A percentile compares a stretch with the other conserved stretches of the same genome.
Conservation (phyloP, 2,797 vertebrate genomes). For the Hyperoplus lanceolatus region DNA sequence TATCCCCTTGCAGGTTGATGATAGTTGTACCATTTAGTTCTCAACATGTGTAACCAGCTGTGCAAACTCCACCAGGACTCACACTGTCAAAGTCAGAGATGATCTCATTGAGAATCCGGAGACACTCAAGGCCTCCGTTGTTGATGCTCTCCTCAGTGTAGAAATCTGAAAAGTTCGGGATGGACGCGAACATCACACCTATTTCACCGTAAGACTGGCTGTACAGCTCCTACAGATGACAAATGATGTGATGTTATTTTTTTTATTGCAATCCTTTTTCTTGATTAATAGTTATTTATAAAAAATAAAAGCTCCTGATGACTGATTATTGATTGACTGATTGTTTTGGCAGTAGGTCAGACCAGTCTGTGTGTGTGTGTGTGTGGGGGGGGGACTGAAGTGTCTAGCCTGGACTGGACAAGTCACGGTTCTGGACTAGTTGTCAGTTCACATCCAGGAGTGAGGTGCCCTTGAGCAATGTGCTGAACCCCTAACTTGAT, state of each 20-base stretch:
- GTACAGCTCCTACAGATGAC: slow-evolving; percentile 90
- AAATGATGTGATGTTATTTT: slow-evolving; percentile 5
- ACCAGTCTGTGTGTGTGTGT: too few species aligned
- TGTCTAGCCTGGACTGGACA: too few species aligned
- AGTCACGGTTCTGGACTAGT: too few species aligned
- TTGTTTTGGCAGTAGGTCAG: too few species aligned
- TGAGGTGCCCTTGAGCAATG: too few species aligned
- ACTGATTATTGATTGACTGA: not conserved
- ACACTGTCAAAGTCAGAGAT: slow-evolving; percentile 98
- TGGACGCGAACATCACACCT: slow-evolving; percentile 97
- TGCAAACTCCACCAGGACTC: slow-evolving; percentile 69
- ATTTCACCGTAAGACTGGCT: slow-evolving; percentile 96
- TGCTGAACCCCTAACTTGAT: too few species aligned
- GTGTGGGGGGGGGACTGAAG: too few species aligned
- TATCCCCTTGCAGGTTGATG: not conserved
- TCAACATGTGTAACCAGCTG: not conserved
- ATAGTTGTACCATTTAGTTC: not conserved
- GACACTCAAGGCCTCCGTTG: slow-evolving; percentile 95
- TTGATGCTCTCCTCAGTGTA: slow-evolving; percentile 98
- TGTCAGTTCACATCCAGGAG: too few species aligned
- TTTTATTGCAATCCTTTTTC: not conserved
- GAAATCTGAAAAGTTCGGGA: slow-evolving; percentile 98
- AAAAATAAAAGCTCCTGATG: not conserved
- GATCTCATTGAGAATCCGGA: slow-evolving; percentile 97
- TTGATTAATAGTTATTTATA: not conserved